Evolutionary conservation across 1,140 invertebrate species (phyloP), one percentile per base, ranked within the genome.

Genomic region (Stenopsyche tienmushanensis): DNA sequence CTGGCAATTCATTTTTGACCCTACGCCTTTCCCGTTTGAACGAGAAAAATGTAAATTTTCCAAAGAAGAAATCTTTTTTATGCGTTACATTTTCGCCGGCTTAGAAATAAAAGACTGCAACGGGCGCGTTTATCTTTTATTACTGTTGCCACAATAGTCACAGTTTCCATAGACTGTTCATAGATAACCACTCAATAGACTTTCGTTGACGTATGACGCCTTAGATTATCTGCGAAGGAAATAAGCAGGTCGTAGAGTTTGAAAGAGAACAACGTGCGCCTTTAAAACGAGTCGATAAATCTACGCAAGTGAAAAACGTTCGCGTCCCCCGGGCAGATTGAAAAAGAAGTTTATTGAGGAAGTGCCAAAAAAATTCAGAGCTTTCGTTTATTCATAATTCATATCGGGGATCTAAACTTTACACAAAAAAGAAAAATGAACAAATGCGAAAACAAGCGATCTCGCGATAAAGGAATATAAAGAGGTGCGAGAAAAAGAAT

Each of bases 1-100:
- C 52, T 10, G 17, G 25, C 52, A 39, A 55, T 55, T 39, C 52
- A 55, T 55, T 55, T 55, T 25, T 55, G 52, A 55, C 52, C 52
- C 52, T 39, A 20, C 29, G 17, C 23, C 10, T 13, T 24, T 18
- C 44, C 8, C 17, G 15, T 13, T 18, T 7, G 26, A 17, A n/a
- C 52, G 13, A 39, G 29, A 25, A 55, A 50, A 55, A 55, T 55
- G 52, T 55, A 55, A 55, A 55, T 55, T 55, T 39, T 18, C 18
- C 41, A 52, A 2, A 2, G 49, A 10, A 10, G 49, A 24, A 52
- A 52, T 24, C 21, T 23, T 52, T 52, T 52, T 52, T 52, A 52
- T 52, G 49, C 23, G 49, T 1, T 52, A 52, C 49, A 24, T 52
- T 52, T 52, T 24, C 21, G 21, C 24, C 24, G 26, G 21, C 21